Evolutionary conservation across 2,113 vertebrate genomes (phyloP).

Genomic region (Semicossyphus pulcher): DNA sequence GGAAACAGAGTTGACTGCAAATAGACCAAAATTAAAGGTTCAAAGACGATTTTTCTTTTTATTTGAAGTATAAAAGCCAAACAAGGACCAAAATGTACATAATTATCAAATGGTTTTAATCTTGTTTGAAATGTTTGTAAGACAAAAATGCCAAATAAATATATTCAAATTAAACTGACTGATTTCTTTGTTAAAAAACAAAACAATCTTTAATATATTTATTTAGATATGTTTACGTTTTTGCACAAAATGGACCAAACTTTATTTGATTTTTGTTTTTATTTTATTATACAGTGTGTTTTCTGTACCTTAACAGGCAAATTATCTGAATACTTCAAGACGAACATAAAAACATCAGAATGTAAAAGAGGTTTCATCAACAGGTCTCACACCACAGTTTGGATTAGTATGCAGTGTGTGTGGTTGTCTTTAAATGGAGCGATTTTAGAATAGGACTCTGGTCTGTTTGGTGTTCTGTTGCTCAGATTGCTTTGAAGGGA

Average conservation of each 20-base stretch:
- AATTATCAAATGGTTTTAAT: background rate
- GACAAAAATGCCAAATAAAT: conserved; percentile 14
- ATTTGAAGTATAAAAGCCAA: background rate
- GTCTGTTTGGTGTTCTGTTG: conserved; percentile 51
- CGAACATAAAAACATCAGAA: too few species aligned
- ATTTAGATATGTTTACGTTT: too few species aligned
- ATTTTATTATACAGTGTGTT: too few species aligned
- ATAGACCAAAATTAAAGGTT: background rate
- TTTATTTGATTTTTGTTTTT: too few species aligned
- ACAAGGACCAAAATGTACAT: conserved; percentile 8
- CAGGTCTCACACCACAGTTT: too few species aligned
- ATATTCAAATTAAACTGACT: background rate
- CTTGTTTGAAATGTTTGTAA: background rate
- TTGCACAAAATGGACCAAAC: too few species aligned
- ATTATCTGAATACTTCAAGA: too few species aligned
- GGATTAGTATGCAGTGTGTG: too few species aligned
- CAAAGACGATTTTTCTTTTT: background rate
- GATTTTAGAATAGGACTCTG: conserved; percentile 21
- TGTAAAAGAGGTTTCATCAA: too few species aligned
- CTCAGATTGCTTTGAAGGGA: conserved; percentile 37
- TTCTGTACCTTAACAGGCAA: too few species aligned
- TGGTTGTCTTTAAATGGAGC: background rate
- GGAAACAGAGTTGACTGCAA: too few species aligned
- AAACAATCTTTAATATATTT: too few species aligned
- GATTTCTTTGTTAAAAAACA: background rate